Conservation (phyloP, 2,797 vertebrate genomes). For the Eurystomus glaucurus region DNA sequence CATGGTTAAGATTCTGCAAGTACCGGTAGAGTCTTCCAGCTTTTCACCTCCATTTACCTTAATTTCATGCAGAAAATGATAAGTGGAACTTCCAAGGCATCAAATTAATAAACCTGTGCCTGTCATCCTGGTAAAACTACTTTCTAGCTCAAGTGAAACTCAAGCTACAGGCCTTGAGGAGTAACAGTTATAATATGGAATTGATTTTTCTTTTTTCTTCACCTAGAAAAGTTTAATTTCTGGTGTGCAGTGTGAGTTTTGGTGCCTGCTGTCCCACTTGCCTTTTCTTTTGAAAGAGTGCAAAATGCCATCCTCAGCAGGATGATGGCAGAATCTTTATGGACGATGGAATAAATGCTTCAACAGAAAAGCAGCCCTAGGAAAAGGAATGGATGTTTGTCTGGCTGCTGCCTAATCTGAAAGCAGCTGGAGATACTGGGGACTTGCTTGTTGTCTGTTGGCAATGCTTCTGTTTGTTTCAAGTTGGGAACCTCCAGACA, state of each 20-base stretch:
- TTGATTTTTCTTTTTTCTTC: neutral
- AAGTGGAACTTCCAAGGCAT: neutral
- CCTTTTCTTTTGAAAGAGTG: neutral
- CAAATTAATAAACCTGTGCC: neutral
- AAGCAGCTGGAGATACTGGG: neutral
- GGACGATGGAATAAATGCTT: neutral
- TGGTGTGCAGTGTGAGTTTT: neutral
- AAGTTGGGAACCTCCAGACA: neutral
- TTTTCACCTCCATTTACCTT: neutral
- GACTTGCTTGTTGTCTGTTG: neutral
- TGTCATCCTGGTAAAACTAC: neutral
- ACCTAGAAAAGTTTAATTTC: neutral
- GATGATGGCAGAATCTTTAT: neutral
- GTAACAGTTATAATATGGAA: neutral
- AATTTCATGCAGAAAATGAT: neutral
- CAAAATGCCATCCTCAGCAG: neutral
- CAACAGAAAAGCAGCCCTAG: neutral
- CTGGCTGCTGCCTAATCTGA: neutral
- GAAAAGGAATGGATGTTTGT: neutral
- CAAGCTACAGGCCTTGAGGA: neutral
- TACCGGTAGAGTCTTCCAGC: neutral
- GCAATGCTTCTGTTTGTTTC: neutral
- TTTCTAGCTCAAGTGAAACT: neutral
- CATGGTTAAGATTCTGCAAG: neutral
- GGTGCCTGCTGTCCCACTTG: neutral